A percentile compares a stretch with the other conserved stretches of the same genome.
Evolutionary conservation across 2,888 invertebrate species (phyloP).

Genomic region (Psococerastis gibbosa): DNA sequence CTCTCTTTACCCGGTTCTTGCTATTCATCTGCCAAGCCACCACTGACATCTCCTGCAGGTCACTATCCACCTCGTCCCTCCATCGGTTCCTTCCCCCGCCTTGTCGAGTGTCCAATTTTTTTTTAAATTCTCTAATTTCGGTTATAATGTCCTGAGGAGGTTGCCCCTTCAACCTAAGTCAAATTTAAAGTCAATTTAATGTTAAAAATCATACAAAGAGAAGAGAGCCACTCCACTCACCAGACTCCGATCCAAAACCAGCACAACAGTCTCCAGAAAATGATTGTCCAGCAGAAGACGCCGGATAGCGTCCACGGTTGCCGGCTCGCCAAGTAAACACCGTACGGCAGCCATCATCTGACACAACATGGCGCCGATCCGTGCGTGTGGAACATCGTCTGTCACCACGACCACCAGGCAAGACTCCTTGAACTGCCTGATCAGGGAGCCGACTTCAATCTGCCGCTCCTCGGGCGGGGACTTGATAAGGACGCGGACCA

Average conservation of each 20-base stretch:
- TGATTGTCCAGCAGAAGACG: conserved; percentile 26
- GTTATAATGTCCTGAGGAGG: conserved; percentile 14
- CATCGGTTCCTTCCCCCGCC: too few species aligned
- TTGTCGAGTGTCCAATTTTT: too few species aligned
- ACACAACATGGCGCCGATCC: conserved; percentile 19
- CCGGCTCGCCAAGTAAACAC: conserved; percentile 22
- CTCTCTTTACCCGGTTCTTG: too few species aligned
- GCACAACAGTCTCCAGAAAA: conserved; percentile 25
- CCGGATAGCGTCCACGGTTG: conserved; percentile 21
- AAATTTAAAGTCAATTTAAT: too few species aligned
- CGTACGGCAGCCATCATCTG: conserved; percentile 24
- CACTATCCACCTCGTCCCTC: too few species aligned
- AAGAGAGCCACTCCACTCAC: too few species aligned
- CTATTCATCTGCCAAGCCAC: too few species aligned
- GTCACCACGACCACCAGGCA: conserved; percentile 13
- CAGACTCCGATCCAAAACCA: conserved; percentile 24
- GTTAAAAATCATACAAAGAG: too few species aligned
- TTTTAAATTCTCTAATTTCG: too few species aligned
- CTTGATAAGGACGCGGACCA: conserved; percentile 34
- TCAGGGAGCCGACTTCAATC: conserved; percentile 31
- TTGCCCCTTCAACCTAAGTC: too few species aligned
- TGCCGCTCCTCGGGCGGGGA: conserved; percentile 38
- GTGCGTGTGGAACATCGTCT: conserved; percentile 12
- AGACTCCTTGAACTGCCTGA: conserved; percentile 22
- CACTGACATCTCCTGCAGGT: too few species aligned